Evolutionary conservation across 30 jellyfish, hydroid and myxozoan genomes (phyloP).

Genomic region (Cassiopea andromeda): DNA sequence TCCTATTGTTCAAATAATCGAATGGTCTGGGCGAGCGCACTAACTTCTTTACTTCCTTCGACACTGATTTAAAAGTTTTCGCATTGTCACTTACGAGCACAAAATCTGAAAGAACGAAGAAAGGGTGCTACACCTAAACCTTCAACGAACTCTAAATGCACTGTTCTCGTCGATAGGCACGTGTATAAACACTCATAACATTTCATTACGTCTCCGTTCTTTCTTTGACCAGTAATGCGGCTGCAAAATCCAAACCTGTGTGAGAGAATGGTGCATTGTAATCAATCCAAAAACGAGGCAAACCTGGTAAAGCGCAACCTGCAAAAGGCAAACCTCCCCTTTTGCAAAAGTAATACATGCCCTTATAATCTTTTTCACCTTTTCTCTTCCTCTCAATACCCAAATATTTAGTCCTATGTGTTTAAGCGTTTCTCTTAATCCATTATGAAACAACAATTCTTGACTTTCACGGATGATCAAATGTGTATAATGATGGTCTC

Average conservation of each 20-base stretch:
- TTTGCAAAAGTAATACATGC: neutral
- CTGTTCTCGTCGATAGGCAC: constrained; percentile 54
- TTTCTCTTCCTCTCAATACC: constrained; percentile 57
- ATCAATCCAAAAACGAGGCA: constrained; percentile 51
- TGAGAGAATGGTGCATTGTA: constrained; percentile 60
- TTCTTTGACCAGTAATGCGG: constrained; percentile 26
- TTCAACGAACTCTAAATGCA: constrained; percentile 51
- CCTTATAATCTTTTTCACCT: constrained; percentile 41
- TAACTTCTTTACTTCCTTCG: neutral
- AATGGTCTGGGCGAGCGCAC: constrained; percentile 3
- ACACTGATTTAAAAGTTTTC: constrained; percentile 22
- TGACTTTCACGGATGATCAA: constrained; percentile 22
- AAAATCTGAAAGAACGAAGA: constrained; percentile 41
- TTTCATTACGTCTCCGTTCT: constrained; percentile 7
- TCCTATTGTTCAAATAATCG: constrained; percentile 7
- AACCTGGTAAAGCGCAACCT: neutral
- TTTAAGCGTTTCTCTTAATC: constrained; percentile 15
- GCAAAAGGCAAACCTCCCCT: too few species aligned
- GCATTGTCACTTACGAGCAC: constrained; percentile 48
- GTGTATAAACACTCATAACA: constrained; percentile 40
- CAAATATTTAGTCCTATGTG: constrained; percentile 5
- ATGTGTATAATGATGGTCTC: neutral
- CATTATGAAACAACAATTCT: constrained; percentile 4
- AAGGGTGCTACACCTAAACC: constrained; percentile 45
- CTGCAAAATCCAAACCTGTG: constrained; percentile 46